A percentile compares a stretch with the other conserved stretches of the same genome.
Conservation (phyloP, 2,888 invertebrate genomes). For the Aphrophora alni region DNA sequence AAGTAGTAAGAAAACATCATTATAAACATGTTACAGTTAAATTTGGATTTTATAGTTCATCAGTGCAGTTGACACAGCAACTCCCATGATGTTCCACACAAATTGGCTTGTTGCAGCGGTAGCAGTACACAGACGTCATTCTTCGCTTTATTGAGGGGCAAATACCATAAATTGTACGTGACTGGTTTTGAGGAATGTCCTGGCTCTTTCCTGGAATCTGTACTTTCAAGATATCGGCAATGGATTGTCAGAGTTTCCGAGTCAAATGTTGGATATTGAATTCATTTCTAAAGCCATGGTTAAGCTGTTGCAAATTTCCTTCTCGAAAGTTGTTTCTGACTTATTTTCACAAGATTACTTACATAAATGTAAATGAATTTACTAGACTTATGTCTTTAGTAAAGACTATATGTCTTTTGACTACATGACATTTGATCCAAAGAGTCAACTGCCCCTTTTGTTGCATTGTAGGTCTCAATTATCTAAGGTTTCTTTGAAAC, state of each 20-base stretch:
- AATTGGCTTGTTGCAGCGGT: too few relatives aligned
- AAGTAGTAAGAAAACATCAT: neutral
- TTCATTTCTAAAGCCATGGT: constrained; percentile 2
- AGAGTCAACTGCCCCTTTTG: neutral
- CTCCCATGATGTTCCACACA: neutral
- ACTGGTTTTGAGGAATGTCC: neutral
- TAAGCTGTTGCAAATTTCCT: constrained; percentile 11
- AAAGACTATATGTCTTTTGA: too few relatives aligned
- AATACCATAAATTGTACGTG: neutral
- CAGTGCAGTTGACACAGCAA: too few relatives aligned
- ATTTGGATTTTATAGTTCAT: neutral
- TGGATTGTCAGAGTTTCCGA: neutral
- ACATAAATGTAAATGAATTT: neutral
- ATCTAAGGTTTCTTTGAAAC: neutral
- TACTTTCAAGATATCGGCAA: constrained; percentile 19
- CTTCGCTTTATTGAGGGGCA: neutral
- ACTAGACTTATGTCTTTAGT: neutral
- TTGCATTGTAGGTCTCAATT: neutral
- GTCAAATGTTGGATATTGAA: constrained; percentile 10
- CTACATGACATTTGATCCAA: neutral
- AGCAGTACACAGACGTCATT: neutral
- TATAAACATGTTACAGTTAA: neutral
- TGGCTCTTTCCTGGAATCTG: neutral
- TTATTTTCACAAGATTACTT: neutral
- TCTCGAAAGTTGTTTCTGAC: constrained; percentile 13